Base-by-base conservation (phyloP, 2,113 vertebrate species). In the Eretmodus cyanostictus region DNA sequence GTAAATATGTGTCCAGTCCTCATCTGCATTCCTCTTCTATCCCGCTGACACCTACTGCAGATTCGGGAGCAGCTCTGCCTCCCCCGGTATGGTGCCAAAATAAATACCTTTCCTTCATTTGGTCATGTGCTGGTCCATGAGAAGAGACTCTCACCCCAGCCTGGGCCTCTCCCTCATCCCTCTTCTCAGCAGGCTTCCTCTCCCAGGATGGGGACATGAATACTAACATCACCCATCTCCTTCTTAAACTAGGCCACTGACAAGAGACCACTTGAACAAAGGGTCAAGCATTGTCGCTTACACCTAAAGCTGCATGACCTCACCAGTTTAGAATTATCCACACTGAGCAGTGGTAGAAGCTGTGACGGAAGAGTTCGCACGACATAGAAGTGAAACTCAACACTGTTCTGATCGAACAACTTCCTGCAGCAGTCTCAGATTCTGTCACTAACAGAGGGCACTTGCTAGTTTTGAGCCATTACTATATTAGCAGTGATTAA, bases 201-300 rank as follows among this genome's bases (percentile, higher is more conserved):
- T 94, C 91, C 87, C 90, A 91, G 92, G 81, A 90, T 68, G 88
- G 83, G 86, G 92, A 95, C 93, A 92, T 81, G 95, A 95, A 95
- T 92, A 93, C 93, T 90, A 95, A 95, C 92, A 93, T 89, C 86
- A 87, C 11, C 71, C 61, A n/a, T 57, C 53, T 86, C 81, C 73
- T 90, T 53, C 45, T 87, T 85, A 85, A 93, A 93, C 54, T 86
- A 82, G 89, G 89, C 82, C 88, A 91, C 31, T 29, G 29, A 86
- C 57, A 91, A 94, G 84, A 91, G 89, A 79, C 90, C 79, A 90
- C 83, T 83, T 87, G 11, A 88, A 80, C 55, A 76, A 63, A 85
- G 81, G 57, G 78, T 90, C 86, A 83, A 40, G 73, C 40, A n/a
- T 34, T 51, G 73, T 78, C 4, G 3, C 73, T 78, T 34, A 51